Evolutionary conservation across 2,888 invertebrate species (phyloP).

Genomic region (Linyphia triangularis): DNA sequence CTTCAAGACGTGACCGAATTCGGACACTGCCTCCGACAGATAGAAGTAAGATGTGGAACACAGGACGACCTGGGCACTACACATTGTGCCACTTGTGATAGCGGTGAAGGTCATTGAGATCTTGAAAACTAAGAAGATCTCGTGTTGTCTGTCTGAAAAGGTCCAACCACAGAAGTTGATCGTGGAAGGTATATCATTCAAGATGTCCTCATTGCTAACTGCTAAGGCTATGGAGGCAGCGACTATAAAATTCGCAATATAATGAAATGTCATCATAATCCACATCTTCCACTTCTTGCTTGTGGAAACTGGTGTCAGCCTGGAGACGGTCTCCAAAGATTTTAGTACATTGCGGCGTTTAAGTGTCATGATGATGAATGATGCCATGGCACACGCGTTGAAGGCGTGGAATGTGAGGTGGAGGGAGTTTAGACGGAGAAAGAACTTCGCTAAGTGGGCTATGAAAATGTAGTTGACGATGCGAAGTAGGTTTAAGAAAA

Average conservation of each 20-base stretch:
- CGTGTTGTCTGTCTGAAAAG: neutral
- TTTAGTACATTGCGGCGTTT: neutral
- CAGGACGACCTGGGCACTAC: neutral
- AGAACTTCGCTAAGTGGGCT: neutral
- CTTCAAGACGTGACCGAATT: constrained; percentile 9
- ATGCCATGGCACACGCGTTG: neutral
- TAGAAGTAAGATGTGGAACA: constrained; percentile 28
- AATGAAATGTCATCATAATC: neutral
- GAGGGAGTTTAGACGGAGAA: constrained; percentile 5
- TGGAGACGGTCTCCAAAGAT: neutral
- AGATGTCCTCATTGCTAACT: neutral
- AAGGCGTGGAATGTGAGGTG: constrained; percentile 3
- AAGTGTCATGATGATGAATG: neutral
- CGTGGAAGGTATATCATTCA: neutral
- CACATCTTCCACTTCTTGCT: neutral
- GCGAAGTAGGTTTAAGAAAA: neutral
- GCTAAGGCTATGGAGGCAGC: neutral
- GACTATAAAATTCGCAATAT: neutral
- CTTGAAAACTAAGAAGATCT: neutral
- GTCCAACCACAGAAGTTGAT: neutral
- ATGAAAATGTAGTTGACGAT: constrained; percentile 7
- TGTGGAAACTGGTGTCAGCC: neutral
- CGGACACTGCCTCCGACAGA: constrained; percentile 2
- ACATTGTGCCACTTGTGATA: neutral
- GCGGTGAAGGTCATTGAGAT: neutral